These are phyloP conservation scores for Otus scops DNA, from an alignment of 2,797 vertebrate species.

Conservation along the genomic window DNA sequence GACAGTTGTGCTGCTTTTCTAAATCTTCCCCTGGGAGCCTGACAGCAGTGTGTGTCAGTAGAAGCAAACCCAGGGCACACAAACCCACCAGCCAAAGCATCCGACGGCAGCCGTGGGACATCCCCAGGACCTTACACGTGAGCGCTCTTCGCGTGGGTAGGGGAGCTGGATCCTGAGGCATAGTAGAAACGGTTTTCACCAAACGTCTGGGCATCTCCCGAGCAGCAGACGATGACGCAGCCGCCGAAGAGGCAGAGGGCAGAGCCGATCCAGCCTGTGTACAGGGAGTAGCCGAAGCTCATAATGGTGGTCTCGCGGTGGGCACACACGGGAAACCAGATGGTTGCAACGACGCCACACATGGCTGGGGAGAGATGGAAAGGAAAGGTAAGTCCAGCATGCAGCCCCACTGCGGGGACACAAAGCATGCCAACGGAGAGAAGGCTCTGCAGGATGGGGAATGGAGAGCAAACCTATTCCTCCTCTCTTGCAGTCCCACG, in stretches of 20 bases:
- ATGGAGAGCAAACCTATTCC: not conserved
- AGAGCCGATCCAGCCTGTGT: constrained; percentile 91
- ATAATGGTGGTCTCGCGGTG: constrained; percentile 87
- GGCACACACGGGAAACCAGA: constrained; percentile 95
- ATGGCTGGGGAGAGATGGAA: constrained; percentile 77
- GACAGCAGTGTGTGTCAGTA: not conserved
- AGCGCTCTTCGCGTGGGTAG: constrained; percentile 94
- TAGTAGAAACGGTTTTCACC: constrained; percentile 94
- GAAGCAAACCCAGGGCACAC: constrained; percentile 26
- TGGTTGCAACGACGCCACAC: constrained; percentile 87
- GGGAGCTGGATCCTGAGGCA: constrained; percentile 84
- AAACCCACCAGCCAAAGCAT: constrained; percentile 59
- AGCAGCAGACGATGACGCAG: constrained; percentile 87
- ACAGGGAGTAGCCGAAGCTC: constrained; percentile 95
- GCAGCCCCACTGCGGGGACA: fast-evolving
- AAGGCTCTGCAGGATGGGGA: not conserved
- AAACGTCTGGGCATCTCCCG: constrained; percentile 82
- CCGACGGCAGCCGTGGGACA: not conserved
- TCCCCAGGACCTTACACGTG: constrained; percentile 82
- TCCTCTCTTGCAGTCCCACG: fast-evolving
- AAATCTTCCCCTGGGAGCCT: constrained; percentile 56
- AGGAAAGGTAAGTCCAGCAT: not conserved
- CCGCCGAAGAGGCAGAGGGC: constrained; percentile 88
- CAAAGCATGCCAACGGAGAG: fast-evolving
- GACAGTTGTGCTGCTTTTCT: constrained; percentile 48